phyloP scores from a whole-genome alignment of 2,113 vertebrate genomes.

The Ia io region DNA sequence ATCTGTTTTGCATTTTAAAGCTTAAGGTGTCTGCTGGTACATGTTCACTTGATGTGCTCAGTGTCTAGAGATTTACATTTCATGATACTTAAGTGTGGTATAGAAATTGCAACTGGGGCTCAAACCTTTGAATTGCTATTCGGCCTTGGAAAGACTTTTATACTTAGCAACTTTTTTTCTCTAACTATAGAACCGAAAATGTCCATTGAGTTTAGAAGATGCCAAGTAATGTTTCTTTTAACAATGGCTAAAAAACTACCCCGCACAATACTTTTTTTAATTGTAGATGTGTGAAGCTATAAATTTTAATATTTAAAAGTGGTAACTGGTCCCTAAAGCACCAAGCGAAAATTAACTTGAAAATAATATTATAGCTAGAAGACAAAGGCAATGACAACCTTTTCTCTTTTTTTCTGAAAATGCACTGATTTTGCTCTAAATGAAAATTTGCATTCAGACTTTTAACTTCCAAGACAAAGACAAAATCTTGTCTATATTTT shows the following conservation, averaged over 20 bases:
- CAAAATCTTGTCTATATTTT: neutral
- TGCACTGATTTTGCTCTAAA: neutral
- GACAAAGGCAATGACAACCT: neutral
- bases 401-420: neutral
- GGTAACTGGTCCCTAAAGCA: conserved; percentile 29
- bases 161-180: conserved; percentile 36
- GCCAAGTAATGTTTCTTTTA: conserved; percentile 42
- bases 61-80: conserved; percentile 22
- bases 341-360: conserved; percentile 39
- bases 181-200: conserved; percentile 27
- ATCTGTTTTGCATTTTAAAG: conserved; percentile 44
- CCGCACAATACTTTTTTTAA: neutral
- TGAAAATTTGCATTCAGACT: neutral
- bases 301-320: conserved; percentile 49
- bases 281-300: neutral
- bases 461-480: neutral
- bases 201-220: conserved; percentile 8
- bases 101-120: conserved; percentile 7
- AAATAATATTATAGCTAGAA: conserved; percentile 1
- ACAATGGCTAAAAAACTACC: neutral
- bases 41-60: neutral
- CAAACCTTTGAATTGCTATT: conserved; percentile 32
- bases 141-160: conserved; percentile 31
- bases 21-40: conserved; percentile 3
- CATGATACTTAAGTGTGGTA: neutral